Base-by-base conservation (phyloP, 1,140 invertebrate species). In the Cyclina sinensis region DNA sequence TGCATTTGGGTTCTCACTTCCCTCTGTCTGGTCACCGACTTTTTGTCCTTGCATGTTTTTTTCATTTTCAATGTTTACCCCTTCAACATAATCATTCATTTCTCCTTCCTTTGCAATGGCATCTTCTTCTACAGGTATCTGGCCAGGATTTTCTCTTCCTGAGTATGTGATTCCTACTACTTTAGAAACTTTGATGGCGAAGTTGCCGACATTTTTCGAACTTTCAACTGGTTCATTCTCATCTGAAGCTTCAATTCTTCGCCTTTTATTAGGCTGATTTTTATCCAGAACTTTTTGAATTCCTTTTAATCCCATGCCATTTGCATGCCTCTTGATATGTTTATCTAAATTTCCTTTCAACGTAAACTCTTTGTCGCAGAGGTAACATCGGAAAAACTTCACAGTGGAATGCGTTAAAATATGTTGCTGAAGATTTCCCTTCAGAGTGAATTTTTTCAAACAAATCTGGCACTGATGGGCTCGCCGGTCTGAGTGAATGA, bases 261-360 rank as follows among this genome's bases (percentile, higher is more conserved):
- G 7, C n/a, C 5, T 4, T 62, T n/a, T 24, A 62, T 24, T 7
- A 9, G 24, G 7, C 24, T 62, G n/a, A 14, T 24, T 14, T 62
- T 62, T 62, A 62, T 62, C 27, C 9, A 30, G 16, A 3, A 16
- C 65, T 37, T 16, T 35, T 54, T 57, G 78, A 18, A 48, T 18
- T 88, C 82, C 24, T 14, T 43, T 43, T 4, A 7, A 43, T 43
- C 43, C 43, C 46, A 83, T 4, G 2, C 81, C 81, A 48, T 39
- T 35, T 32, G 24, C 37, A 70, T 83, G 81, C 24, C 81, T 83
- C 24, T 83, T 83, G 30, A 83, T 39, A 51, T 83, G 81, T 21
- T 83, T 83, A n/a, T 83, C 81, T 70, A 83, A 32, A 48, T 83
- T 83, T 30, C 81, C 81, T 51, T 83, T 83, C 57, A 83, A 65